Percentiles rank a stretch among this genome's conserved stretches.
Conservation (phyloP, 2,797 vertebrate genomes). For the Erethizon dorsatum region DNA sequence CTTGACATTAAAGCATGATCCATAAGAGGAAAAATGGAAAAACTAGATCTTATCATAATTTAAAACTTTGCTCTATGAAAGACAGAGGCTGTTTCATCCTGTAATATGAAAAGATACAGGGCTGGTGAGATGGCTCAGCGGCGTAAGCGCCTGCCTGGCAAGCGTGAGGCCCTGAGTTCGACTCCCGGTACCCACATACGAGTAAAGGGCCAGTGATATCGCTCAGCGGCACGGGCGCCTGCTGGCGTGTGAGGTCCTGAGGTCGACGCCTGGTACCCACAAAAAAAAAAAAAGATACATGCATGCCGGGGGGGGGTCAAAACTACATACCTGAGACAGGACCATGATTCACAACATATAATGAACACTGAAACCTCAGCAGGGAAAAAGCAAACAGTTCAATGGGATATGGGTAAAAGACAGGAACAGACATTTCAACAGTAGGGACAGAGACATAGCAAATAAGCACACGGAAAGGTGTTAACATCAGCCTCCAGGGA, state of each 20-base stretch:
- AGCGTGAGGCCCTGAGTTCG: too few relatives aligned
- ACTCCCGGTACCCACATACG: too few relatives aligned
- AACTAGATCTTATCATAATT: background rate
- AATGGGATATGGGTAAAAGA: background rate
- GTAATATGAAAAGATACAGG: background rate
- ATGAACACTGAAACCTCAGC: background rate
- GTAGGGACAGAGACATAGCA: background rate
- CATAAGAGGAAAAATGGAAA: background rate
- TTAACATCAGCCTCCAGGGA: background rate
- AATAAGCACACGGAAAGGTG: background rate
- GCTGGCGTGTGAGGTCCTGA: too few relatives aligned
- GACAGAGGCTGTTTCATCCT: background rate
- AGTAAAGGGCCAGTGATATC: too few relatives aligned
- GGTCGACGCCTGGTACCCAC: too few relatives aligned
- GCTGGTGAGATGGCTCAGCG: too few relatives aligned
- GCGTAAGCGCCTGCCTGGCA: too few relatives aligned
- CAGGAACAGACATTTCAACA: background rate
- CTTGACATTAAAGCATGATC: background rate
- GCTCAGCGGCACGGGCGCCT: too few relatives aligned
- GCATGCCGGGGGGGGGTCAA: background rate
- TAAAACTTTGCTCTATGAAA: background rate
- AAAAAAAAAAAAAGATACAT: background rate
- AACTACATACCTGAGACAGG: background rate
- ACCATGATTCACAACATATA: background rate
- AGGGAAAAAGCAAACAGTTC: background rate